These are phyloP conservation scores for Xyliphius kryptos DNA, from an alignment of 2,113 vertebrate genomes.

Conservation along the genomic window DNA sequence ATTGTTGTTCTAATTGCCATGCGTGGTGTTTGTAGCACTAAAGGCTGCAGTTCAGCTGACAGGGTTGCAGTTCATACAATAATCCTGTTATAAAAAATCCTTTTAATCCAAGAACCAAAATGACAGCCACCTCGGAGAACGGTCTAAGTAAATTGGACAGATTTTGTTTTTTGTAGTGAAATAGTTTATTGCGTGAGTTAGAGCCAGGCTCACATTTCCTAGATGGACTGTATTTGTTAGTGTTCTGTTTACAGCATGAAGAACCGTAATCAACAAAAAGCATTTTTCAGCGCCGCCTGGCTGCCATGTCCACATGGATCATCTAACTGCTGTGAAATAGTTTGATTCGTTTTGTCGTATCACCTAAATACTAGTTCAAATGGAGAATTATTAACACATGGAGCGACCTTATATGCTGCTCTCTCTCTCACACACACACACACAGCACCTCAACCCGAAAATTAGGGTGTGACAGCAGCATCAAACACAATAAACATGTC, in stretches of 20 bases:
- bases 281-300: slow-evolving; percentile 43
- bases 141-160: slow-evolving; percentile 14
- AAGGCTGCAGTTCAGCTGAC: too few species aligned
- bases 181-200: slow-evolving; percentile 14
- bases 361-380: not conserved
- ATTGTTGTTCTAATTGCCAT: too few species aligned
- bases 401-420: not conserved
- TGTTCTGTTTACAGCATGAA: slow-evolving; percentile 51
- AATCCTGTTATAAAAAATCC: too few species aligned
- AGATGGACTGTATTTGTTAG: slow-evolving; percentile 33
- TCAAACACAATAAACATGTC: too few species aligned
- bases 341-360: slow-evolving; percentile 7
- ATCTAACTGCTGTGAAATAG: slow-evolving; percentile 46
- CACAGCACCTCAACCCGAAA: too few species aligned
- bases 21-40: too few species aligned
- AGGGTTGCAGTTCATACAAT: too few species aligned
- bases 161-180: slow-evolving; percentile 37
- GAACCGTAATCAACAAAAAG: slow-evolving; percentile 50
- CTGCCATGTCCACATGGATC: slow-evolving; percentile 50
- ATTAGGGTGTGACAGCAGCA: too few species aligned
- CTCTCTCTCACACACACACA: not conserved
- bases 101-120: too few species aligned
- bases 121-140: too few species aligned
- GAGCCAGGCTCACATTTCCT: slow-evolving; percentile 19
- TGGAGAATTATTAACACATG: slow-evolving; percentile 15